Conservation (phyloP, 2,113 vertebrate species). For the Microcebus murinus region DNA sequence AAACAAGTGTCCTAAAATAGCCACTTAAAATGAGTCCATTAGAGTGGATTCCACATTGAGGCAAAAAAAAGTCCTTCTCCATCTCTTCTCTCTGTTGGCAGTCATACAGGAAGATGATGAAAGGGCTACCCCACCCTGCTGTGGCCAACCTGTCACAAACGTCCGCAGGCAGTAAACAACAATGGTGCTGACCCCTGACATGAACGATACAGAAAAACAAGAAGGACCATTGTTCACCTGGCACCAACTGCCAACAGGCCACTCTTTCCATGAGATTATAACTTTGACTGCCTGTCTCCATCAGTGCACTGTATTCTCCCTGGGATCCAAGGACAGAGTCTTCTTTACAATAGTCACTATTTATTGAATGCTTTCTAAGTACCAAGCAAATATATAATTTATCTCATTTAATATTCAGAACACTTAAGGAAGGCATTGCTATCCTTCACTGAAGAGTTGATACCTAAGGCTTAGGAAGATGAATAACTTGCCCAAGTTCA, state of each 20-base stretch:
- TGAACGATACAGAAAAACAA: conserved; percentile 5
- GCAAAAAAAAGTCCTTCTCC: neutral
- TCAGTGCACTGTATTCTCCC: neutral
- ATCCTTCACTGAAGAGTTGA: neutral
- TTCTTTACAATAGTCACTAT: neutral
- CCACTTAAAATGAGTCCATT: neutral
- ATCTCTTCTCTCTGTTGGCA: neutral
- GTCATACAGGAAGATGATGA: neutral
- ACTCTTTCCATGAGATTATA: neutral
- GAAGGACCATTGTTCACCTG: neutral
- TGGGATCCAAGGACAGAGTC: neutral
- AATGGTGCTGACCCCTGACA: neutral
- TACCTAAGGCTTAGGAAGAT: neutral
- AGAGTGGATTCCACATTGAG: neutral
- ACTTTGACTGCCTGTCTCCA: neutral
- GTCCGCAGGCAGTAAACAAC: neutral
- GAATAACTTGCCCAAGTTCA: neutral
- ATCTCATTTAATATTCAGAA: neutral
- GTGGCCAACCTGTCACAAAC: conserved; percentile 19
- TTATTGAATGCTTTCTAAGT: neutral
- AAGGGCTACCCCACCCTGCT: neutral
- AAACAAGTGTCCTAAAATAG: conserved; percentile 12
- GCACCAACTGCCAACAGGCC: neutral
- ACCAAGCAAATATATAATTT: neutral
- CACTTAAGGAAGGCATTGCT: neutral